Base-by-base conservation (phyloP, 1,140 invertebrate species). In the Lineus longissimus region DNA sequence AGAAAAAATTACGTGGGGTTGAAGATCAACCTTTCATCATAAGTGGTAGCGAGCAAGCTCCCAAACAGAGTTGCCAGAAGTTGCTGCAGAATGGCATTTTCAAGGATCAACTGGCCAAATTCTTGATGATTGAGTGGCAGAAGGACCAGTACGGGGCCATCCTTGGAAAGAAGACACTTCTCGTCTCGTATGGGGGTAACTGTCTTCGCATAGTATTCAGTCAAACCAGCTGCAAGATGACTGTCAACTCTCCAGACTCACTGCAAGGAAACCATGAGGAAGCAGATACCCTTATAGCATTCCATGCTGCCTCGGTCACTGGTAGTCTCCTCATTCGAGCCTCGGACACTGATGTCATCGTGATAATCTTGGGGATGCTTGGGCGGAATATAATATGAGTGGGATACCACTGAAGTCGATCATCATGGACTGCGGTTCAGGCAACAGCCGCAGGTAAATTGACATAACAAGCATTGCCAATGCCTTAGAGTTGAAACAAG, bases 81-180 rank as follows among this genome's bases (percentile, higher is more conserved):
- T 29, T 63, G 6, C n/a, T 51, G 47, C n/a, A 51, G 4, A 51
- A 27, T 51, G 47, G 47, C 6, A 19, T 27, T 7, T 63, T 63
- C 31, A 63, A 63, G 23, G 55, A 63, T 13, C 22, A 56, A 25
- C 29, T 63, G 4, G 62, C 62, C 36, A 45, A 22, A 40, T 58
- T 63, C 56, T 51, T 63, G 11, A 13, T 63, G 17, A 58, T 22
- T 41, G 62, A 63, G 56, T 63, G 54, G 54, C 9, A 56, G 33
- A 40, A 47, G 45, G 36, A 58, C 27, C 54, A 63, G 17, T 63
- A 57, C 7, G 17, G 30, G 15, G 4, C 23, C n/a, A 33, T 57
- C 15, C 15, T 43, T n/a, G 55, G n/a, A 4, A 4, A 59, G 2
- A 63, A 63, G 31, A 59, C 33, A 17, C 25, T 63, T 27, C 22